Base-by-base conservation (phyloP, 2,888 invertebrate genomes). In the Rhingia campestris region DNA sequence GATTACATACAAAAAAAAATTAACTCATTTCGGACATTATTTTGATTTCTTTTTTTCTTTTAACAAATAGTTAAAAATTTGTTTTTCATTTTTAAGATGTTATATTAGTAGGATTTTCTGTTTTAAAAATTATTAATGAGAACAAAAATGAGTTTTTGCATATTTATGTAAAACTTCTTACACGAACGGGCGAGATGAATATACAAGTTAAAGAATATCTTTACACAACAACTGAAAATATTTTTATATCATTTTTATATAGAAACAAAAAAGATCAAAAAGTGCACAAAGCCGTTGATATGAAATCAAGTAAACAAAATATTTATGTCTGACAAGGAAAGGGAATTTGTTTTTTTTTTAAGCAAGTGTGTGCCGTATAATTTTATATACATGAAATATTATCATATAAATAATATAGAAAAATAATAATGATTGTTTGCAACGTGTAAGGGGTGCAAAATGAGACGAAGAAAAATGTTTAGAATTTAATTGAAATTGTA, bases 331-430 rank as follows among this genome's bases (percentile, higher is more conserved):
- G 22, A 22, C 22, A 22, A 22, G 22, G 22, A 22, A 22, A 47
- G 70, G 33, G 12, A 58, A 56, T 45, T 5, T 37, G 12, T 43
- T 12, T 63, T 47, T 63, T 67, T 54, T 69, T 69, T 67, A 61
- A 56, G 41, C 53, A 49, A 63, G 77, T n/a, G 41, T 59, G 79
- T 79, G 67, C 73, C 73, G 79, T 79, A 82, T 69, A 82, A 51
- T 63, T 79, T 77, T 81, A 73, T 64, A 75, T 58, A 81, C n/a
- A 51, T n/a, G n/a, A n/a, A n/a, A n/a, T n/a, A n/a, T n/a, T n/a
- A n/a, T n/a, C n/a, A n/a, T 67, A 63, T 49, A 59, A 12, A 74
- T 59, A 56, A 33, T 35, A 54, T 54, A 67, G 12, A 64, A 51
- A 39, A 5, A 49, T 12, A 22, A 22, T 22, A 22, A 49, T 59